A percentile compares a stretch with the other conserved stretches of the same genome.
Evolutionary conservation across 2,888 invertebrate genomes (phyloP).

Genomic region (Noctua janthe): DNA sequence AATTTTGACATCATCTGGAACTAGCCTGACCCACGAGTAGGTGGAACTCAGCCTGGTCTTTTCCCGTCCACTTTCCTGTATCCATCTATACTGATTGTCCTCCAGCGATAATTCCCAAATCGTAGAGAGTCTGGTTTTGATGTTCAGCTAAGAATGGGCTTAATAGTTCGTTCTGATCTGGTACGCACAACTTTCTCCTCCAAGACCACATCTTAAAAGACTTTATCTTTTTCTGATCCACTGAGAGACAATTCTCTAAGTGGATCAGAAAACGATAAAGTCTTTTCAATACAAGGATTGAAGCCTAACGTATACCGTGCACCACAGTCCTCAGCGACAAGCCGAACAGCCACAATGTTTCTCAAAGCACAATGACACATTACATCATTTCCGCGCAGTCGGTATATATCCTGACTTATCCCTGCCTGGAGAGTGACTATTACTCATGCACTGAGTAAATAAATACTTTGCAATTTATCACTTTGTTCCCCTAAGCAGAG

Average conservation of each 20-base stretch:
- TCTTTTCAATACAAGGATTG: not conserved
- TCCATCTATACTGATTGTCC: no score
- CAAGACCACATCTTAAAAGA: not conserved
- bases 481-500: slow-evolving; percentile 38
- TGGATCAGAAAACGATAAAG: no score
- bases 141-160: not conserved
- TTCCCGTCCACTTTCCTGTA: no score
- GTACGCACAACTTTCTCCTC: not conserved
- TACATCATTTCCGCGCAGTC: slow-evolving; percentile 56
- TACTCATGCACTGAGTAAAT: slow-evolving; percentile 61
- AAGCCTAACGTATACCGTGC: not conserved
- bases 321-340: slow-evolving; percentile 2
- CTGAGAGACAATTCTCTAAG: not conserved
- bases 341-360: slow-evolving; percentile 21
- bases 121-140: not conserved
- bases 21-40: no score
- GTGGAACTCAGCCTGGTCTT: no score
- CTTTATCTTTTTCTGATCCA: not conserved
- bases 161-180: not conserved
- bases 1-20: no score
- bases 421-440: slow-evolving; percentile 40
- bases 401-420: slow-evolving; percentile 49
- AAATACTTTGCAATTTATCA: slow-evolving; percentile 66
- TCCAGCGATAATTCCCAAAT: not conserved
- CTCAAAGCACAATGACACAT: slow-evolving; percentile 58